These are phyloP conservation scores for Montipora capitata DNA, from an alignment of 92 coral and sea anemone species.

Conservation along the genomic window DNA sequence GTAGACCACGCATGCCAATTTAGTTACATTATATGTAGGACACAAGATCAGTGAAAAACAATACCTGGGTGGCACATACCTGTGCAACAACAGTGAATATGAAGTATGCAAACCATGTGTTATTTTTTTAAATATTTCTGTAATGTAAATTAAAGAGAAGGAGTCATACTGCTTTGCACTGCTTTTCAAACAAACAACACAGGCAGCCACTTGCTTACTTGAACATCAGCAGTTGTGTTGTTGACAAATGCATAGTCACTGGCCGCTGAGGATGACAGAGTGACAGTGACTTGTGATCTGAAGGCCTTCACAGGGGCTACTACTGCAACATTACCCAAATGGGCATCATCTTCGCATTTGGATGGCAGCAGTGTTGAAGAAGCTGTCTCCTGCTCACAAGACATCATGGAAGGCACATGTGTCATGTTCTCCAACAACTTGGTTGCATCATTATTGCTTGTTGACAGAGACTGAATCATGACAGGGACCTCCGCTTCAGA, in stretches of 20 bases:
- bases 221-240: background rate
- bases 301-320: background rate
- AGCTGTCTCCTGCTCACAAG: constrained; percentile 4
- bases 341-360: background rate
- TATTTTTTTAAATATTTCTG: too few relatives aligned
- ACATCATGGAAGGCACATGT: background rate
- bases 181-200: too few relatives aligned
- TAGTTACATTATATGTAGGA: too few relatives aligned
- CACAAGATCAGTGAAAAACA: too few relatives aligned
- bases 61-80: too few relatives aligned
- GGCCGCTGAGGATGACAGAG: background rate
- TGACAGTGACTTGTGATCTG: background rate
- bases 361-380: background rate
- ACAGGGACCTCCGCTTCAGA: background rate
- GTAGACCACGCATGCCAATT: too few relatives aligned
- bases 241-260: background rate
- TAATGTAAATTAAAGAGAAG: too few relatives aligned
- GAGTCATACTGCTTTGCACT: background rate
- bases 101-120: too few relatives aligned
- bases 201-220: background rate
- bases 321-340: background rate
- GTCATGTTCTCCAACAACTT: background rate
- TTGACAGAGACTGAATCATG: background rate
- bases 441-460: background rate
- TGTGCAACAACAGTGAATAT: too few relatives aligned